Percentiles rank a stretch among this genome's conserved stretches.
Conservation (phyloP, 2,113 vertebrate genomes). For the Mionectes macconnelli region DNA sequence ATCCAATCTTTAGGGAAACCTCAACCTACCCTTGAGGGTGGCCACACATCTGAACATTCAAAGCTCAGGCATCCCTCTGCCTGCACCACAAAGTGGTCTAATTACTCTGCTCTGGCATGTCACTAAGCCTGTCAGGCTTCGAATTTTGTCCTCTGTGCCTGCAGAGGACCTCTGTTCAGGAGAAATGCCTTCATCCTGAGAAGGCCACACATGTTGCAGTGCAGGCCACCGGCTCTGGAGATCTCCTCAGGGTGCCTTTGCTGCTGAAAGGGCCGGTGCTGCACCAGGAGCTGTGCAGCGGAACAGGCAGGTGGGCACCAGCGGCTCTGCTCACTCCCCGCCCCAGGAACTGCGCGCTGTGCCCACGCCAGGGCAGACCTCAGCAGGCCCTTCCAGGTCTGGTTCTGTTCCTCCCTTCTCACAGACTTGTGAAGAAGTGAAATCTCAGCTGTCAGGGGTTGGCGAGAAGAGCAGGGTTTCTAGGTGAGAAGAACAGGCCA, state of each 20-base stretch:
- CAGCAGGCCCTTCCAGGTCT: background rate
- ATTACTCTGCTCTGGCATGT: background rate
- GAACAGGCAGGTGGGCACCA: background rate
- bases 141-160: background rate
- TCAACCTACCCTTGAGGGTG: background rate
- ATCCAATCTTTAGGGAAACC: background rate
- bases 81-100: background rate
- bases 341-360: background rate
- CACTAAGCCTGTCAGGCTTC: background rate
- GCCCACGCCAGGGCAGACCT: background rate
- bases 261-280: background rate
- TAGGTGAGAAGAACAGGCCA: constrained; percentile 66
- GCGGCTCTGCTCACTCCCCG: background rate
- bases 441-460: constrained; percentile 25
- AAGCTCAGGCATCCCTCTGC: background rate
- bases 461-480: constrained; percentile 45
- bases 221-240: background rate
- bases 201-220: rapidly evolving
- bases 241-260: too few species aligned
- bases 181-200: background rate
- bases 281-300: background rate
- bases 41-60: background rate
- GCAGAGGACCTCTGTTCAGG: background rate
- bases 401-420: background rate
- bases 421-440: background rate